Percentiles rank a stretch among this genome's conserved stretches.
Conservation (phyloP, 64 coral and sea anemone species). For the Montipora cactus region DNA sequence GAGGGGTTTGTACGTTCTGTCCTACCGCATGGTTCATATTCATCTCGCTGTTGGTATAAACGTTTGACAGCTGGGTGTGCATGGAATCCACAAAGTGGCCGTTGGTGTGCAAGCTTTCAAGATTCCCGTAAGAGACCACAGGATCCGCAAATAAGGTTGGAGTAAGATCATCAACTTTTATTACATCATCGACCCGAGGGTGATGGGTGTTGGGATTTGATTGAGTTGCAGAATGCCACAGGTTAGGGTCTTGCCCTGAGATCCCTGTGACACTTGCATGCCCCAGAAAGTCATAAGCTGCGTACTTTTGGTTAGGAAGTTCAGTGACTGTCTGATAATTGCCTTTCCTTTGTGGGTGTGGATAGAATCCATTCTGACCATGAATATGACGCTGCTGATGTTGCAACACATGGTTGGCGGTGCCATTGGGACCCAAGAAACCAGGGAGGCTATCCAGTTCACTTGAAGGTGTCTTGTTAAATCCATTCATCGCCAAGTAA, state of each 20-base stretch:
- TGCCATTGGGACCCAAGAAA: neutral
- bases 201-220: neutral
- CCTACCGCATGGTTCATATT: neutral
- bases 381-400: neutral
- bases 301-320: neutral
- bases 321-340: neutral
- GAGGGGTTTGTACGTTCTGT: conserved; percentile 1
- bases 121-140: neutral
- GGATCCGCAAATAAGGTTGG: conserved; percentile 13
- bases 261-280: conserved; percentile 9
- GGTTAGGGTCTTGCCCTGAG: conserved; percentile 9
- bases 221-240: neutral
- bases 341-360: neutral
- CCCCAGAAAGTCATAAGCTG: neutral
- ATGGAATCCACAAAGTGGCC: neutral
- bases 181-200: neutral
- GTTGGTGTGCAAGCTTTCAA: neutral
- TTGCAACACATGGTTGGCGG: neutral
- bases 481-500: neutral
- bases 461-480: neutral
- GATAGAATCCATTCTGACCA: neutral
- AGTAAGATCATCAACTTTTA: conserved; percentile 30
- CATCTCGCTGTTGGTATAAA: neutral
- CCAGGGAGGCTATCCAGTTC: neutral
- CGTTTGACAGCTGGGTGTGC: neutral